These are phyloP conservation scores for Rutpela maculata DNA, from an alignment of 2,888 invertebrate genomes.

Conservation along the genomic window DNA sequence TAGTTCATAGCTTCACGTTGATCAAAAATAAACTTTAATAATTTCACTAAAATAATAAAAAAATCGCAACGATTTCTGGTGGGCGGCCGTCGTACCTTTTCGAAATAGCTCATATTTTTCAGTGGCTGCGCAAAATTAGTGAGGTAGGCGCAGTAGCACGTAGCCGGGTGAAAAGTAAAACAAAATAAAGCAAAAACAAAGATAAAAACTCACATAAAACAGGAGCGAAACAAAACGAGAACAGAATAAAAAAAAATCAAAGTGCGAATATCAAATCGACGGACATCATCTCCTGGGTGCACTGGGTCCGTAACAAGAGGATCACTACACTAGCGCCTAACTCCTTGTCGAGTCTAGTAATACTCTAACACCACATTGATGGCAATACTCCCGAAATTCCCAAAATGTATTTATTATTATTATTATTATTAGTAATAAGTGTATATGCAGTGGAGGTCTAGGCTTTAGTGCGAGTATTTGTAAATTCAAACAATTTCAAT, in stretches of 20 bases:
- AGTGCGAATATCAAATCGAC: slow-evolving; percentile 41
- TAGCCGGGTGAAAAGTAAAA: slow-evolving; percentile 12
- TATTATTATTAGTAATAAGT: too few relatives aligned
- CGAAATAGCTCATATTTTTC: background rate
- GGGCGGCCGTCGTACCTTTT: background rate
- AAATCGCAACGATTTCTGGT: too few relatives aligned
- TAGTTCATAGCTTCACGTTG: too few relatives aligned
- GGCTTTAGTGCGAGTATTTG: too few relatives aligned
- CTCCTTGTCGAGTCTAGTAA: slow-evolving; percentile 74
- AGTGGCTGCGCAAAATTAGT: slow-evolving; percentile 19
- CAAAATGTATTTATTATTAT: too few relatives aligned
- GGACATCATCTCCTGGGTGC: slow-evolving; percentile 63
- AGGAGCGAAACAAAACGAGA: slow-evolving; percentile 34
- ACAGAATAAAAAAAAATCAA: slow-evolving; percentile 41
- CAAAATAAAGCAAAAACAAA: slow-evolving; percentile 48
- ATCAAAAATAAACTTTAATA: too few relatives aligned
- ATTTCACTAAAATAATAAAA: too few relatives aligned
- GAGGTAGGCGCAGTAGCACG: slow-evolving; percentile 4
- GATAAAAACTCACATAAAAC: slow-evolving; percentile 44
- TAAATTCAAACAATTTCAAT: too few relatives aligned
- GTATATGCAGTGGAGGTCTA: too few relatives aligned
- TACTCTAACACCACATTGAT: slow-evolving; percentile 73
- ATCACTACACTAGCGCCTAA: slow-evolving; percentile 70
- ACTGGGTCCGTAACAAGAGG: slow-evolving; percentile 63
- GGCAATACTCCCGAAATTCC: slow-evolving; percentile 72